phyloP scores from a whole-genome alignment of 2,113 vertebrate genomes.

The Meriones unguiculatus region DNA sequence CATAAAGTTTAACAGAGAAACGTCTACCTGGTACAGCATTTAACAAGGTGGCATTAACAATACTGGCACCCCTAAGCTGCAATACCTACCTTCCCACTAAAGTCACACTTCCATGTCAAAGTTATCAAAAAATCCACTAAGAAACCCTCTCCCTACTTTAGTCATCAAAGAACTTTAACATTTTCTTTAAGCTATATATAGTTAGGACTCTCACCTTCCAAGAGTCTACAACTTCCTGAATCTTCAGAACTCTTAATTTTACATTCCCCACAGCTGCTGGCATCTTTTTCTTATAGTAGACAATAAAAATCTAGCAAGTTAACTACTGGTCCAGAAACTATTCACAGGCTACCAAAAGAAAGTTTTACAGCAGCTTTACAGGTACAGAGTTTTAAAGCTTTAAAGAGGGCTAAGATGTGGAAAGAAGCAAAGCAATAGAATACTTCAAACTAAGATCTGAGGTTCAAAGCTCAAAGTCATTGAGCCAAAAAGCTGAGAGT shows the following conservation, averaged over 20 bases:
- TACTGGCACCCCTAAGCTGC: neutral
- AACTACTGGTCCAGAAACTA: neutral
- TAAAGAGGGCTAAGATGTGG: neutral
- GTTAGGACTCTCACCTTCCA: neutral
- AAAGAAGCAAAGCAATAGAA: neutral
- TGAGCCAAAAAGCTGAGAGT: neutral
- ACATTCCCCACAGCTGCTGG: neutral
- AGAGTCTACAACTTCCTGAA: neutral
- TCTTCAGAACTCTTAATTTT: neutral
- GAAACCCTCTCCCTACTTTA: neutral
- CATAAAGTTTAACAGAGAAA: neutral
- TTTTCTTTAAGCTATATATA: conserved; percentile 48
- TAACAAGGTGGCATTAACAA: too few species aligned
- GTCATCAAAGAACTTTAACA: neutral
- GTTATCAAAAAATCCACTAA: neutral
- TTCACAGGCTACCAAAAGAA: neutral
- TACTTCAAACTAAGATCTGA: neutral
- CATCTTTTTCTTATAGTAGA: neutral
- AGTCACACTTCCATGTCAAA: neutral
- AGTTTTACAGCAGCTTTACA: neutral
- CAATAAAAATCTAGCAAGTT: conserved; percentile 5
- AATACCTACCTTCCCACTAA: neutral
- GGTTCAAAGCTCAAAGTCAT: neutral
- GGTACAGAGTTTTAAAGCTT: neutral
- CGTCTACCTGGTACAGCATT: neutral